phyloP scores from a whole-genome alignment of 2,888 invertebrate species.

The Agrochola circellaris region DNA sequence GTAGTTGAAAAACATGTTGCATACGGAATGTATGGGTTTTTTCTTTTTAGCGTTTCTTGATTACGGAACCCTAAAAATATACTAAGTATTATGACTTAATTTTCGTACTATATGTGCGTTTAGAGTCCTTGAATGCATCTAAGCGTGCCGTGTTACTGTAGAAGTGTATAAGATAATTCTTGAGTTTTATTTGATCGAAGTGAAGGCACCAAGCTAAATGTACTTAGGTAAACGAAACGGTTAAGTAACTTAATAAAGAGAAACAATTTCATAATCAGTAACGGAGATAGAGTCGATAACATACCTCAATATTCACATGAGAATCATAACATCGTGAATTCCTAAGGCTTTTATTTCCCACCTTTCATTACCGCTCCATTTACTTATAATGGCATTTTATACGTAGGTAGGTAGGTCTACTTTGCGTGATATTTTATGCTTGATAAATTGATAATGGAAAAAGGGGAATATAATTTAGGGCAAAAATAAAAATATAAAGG shows the following conservation, averaged over 20 bases:
- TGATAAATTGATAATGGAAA: background rate
- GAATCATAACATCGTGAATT: slow-evolving; percentile 9
- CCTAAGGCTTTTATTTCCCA: background rate
- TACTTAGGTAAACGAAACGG: slow-evolving; percentile 36
- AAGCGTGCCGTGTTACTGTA: background rate
- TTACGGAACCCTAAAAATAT: too few relatives aligned
- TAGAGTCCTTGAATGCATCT: slow-evolving; percentile 9
- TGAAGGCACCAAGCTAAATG: slow-evolving; percentile 23
- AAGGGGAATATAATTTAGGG: background rate
- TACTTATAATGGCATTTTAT: background rate
- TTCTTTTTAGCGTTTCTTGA: too few relatives aligned
- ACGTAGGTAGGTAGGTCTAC: too few relatives aligned
- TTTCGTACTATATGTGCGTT: slow-evolving; percentile 3
- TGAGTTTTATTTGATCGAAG: slow-evolving; percentile 18
- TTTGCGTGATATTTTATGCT: background rate
- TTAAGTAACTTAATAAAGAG: slow-evolving; percentile 47
- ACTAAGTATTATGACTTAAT: background rate
- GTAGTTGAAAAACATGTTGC: too few relatives aligned
- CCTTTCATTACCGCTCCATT: background rate
- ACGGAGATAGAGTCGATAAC: slow-evolving; percentile 16
- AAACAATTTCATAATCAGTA: slow-evolving; percentile 35
- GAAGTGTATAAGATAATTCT: slow-evolving; percentile 9
- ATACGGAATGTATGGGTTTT: too few relatives aligned
- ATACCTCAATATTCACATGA: slow-evolving; percentile 6
- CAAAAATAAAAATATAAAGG: background rate